phyloP scores from a whole-genome alignment of 2,113 vertebrate genomes.

The Hippoglossus stenolepis region DNA sequence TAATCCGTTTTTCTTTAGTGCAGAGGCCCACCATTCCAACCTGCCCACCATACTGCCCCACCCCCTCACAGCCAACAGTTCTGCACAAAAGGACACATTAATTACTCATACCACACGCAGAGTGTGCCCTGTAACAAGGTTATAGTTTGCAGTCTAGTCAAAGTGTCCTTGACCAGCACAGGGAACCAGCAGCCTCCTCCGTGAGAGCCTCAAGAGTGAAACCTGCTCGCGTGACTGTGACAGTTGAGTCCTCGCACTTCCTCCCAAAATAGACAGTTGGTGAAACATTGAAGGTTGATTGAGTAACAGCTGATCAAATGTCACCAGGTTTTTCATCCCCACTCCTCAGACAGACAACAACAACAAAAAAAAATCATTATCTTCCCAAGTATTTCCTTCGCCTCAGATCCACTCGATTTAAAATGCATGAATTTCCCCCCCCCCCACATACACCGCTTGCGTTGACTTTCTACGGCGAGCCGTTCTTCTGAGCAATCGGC shows the following conservation, averaged over 20 bases:
- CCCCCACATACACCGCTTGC: neutral
- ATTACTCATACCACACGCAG: constrained; percentile 56
- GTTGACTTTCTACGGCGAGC: constrained; percentile 9
- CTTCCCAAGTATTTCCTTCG: constrained; percentile 19
- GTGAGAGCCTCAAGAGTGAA: constrained; percentile 11
- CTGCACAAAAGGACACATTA: constrained; percentile 45
- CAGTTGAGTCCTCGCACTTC: neutral
- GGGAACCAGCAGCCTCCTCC: constrained; percentile 5
- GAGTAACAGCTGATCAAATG: constrained; percentile 22
- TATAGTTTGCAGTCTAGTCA: constrained; percentile 21
- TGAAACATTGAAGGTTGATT: constrained; percentile 4
- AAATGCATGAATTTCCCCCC: constrained; percentile 55
- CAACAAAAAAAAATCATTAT: neutral
- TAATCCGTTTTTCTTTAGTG: neutral
- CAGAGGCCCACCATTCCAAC: constrained; percentile 1
- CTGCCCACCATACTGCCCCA: neutral
- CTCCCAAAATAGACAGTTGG: constrained; percentile 8
- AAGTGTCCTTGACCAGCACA: constrained; percentile 42
- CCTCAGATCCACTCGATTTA: constrained; percentile 53
- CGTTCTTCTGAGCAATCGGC: constrained; percentile 57
- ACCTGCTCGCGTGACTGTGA: constrained; percentile 21
- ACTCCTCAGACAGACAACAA: neutral
- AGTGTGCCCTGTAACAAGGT: constrained; percentile 48
- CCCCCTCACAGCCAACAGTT: constrained; percentile 15
- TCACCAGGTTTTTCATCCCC: neutral